Evolutionary conservation across 2,888 invertebrate species (phyloP), one percentile per base, ranked within the genome.

Genomic region (Eugnorisma glareosa): DNA sequence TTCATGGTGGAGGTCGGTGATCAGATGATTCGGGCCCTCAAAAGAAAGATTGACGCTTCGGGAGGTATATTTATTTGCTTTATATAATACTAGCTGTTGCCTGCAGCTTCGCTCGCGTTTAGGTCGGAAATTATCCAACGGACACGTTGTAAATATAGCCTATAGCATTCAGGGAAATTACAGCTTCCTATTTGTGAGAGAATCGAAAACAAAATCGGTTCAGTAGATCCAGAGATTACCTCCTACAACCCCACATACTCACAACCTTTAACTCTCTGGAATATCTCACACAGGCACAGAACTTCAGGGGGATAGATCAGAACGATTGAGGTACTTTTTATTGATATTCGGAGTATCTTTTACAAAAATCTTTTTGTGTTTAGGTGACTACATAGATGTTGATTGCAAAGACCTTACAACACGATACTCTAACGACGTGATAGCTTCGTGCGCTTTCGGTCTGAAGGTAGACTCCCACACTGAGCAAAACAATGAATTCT

Each of bases 401-500:
- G 97, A 97, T 63, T 89, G 93, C 77, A 96, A 95, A 81, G 97
- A 97, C 74, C 82, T 94, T 5, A 94, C 94, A 5, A 93, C 95
- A 2, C 92, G 97, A 15, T 97, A 93, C 79, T 91, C 96, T 0
- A 97, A 96, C 78, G 97, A 97, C 84, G 96, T 97, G 1, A 97
- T 97, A 71, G 97, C 97, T 0, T 94, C 96, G 0, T 94, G 95
- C 35, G 97, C 96, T 2, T 97, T 97, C 82, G 97, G 97, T 0
- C 86, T 97, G 2, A 94, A 97, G 83, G 95, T 97, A 6, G 95
- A 97, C 87, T 97, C 97, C 0, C 92, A 97, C 28, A 90, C 91
- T 8, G 94, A 97, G 0, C 93, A 91, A 10, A 89, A 97, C 1
- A 97, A 97, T 84, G 91, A 96, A 43, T 97, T 97, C 89, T 97